Conservation (phyloP, 2,888 invertebrate species). For the Ypsolopha sequella region DNA sequence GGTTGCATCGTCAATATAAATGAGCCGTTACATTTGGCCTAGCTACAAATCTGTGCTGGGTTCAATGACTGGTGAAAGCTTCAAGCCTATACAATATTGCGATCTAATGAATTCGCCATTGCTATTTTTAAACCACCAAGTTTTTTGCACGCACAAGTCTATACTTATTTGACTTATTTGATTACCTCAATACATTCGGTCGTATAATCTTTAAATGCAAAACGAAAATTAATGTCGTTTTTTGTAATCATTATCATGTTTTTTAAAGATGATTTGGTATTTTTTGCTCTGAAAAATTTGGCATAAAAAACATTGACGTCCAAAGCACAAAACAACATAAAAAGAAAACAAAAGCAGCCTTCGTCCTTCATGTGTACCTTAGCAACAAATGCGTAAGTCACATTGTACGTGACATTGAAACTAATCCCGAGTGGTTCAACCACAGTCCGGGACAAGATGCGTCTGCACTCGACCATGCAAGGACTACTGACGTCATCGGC, state of each 20-base stretch:
- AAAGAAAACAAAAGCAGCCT: neutral
- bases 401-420: slow-evolving; percentile 47
- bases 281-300: too few relatives aligned
- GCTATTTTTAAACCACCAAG: slow-evolving; percentile 27
- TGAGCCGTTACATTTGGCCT: slow-evolving; percentile 48
- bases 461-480: slow-evolving; percentile 58
- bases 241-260: neutral
- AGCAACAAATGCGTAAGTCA: slow-evolving; percentile 43
- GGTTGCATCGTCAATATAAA: neutral
- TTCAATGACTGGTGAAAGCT: slow-evolving; percentile 61
- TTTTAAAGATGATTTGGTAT: too few relatives aligned
- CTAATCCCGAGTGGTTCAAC: slow-evolving; percentile 55
- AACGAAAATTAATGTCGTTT: neutral
- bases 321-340: neutral
- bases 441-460: slow-evolving; percentile 47
- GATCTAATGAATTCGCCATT: slow-evolving; percentile 55
- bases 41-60: slow-evolving; percentile 43
- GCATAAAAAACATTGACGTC: too few relatives aligned
- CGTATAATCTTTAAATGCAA: neutral
- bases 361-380: slow-evolving; percentile 26
- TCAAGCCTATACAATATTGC: slow-evolving; percentile 27
- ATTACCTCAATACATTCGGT: neutral
- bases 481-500: slow-evolving; percentile 52
- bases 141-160: neutral
- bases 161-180: neutral